Evolutionary conservation across 2,797 vertebrate species (phyloP).

Genomic region (Pantherophis vulpinus): DNA sequence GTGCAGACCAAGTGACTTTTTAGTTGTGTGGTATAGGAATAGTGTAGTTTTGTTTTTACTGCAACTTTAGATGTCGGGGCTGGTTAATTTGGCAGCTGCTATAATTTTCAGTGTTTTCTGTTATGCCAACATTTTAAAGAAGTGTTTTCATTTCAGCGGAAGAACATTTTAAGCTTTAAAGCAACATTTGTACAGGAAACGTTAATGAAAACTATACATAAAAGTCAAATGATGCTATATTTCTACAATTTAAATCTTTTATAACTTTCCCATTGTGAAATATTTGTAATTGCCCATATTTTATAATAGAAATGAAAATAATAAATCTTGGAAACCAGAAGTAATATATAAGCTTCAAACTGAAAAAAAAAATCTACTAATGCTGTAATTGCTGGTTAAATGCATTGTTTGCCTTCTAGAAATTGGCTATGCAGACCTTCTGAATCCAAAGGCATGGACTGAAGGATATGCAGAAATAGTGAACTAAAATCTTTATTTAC

Average conservation of each 20-base stretch:
- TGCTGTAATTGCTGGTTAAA: neutral
- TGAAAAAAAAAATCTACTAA: neutral
- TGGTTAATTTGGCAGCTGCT: neutral
- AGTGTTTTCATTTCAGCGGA: neutral
- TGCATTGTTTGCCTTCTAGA: neutral
- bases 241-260: neutral
- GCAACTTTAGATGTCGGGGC: neutral
- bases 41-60: rapidly evolving
- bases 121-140: neutral
- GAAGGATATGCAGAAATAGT: neutral
- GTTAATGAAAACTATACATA: neutral
- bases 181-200: neutral
- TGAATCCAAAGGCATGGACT: neutral
- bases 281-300: neutral
- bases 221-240: neutral
- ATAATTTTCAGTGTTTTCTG: neutral
- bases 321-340: conserved; percentile 25
- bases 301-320: conserved; percentile 24
- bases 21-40: neutral
- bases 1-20: neutral
- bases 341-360: neutral
- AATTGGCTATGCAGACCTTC: neutral
- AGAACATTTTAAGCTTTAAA: neutral
- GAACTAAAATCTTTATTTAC: neutral
- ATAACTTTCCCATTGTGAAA: conserved; percentile 4